Percentiles rank a stretch among this genome's conserved stretches.
phyloP scores from a whole-genome alignment of 2,797 vertebrate genomes.

The Parauchenoglanis ngamensis region DNA sequence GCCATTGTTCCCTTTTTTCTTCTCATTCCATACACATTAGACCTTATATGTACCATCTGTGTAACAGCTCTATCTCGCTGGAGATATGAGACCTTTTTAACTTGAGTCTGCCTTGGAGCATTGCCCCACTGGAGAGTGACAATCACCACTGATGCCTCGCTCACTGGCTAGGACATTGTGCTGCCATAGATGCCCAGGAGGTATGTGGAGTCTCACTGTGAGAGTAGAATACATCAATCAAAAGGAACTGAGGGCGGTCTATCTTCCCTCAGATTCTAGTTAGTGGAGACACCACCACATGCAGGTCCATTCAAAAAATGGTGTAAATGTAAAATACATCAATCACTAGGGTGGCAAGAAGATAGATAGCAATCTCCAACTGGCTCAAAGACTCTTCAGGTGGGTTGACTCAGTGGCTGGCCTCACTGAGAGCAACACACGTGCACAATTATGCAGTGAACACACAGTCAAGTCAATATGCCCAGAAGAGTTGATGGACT shows the following conservation, averaged over 20 bases:
- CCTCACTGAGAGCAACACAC: background rate
- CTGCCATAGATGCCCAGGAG: background rate
- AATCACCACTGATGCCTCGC: background rate
- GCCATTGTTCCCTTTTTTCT: background rate
- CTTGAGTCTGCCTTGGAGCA: background rate
- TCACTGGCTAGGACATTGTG: background rate
- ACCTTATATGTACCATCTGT: background rate
- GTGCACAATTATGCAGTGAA: background rate
- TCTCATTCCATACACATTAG: background rate
- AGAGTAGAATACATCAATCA: background rate
- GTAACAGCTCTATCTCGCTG: background rate
- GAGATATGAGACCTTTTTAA: background rate
- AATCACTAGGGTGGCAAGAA: background rate
- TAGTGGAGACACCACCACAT: background rate
- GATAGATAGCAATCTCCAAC: background rate
- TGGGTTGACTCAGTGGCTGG: background rate
- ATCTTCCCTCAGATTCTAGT: background rate
- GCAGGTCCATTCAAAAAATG: background rate
- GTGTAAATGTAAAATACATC: background rate
- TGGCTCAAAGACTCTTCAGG: background rate
- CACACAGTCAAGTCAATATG: background rate
- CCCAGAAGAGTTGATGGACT: background rate
- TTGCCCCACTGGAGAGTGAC: background rate
- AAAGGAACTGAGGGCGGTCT: background rate
- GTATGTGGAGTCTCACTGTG: background rate